Evolutionary conservation across 2,888 invertebrate species (phyloP).

Genomic region (Margaritifera margaritifera): DNA sequence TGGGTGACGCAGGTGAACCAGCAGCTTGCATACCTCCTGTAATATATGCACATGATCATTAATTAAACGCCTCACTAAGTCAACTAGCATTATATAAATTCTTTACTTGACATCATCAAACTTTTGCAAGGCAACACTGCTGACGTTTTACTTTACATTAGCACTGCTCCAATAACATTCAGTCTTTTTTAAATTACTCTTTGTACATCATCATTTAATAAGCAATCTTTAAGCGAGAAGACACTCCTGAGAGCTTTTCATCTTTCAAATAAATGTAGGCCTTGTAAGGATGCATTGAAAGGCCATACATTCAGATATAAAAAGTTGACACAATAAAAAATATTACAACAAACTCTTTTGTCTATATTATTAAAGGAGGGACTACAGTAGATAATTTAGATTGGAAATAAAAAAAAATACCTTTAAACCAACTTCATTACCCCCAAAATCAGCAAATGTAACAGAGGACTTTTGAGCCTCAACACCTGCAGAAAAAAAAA

Average conservation of each 20-base stretch:
- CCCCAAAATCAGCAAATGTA: constrained; percentile 86
- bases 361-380: not conserved
- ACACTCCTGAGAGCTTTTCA: not conserved
- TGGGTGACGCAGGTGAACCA: constrained; percentile 91
- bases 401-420: constrained; percentile 28
- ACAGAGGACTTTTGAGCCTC: constrained; percentile 59
- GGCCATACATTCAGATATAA: not conserved
- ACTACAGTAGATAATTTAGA: not conserved
- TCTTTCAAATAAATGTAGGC: not conserved
- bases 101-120: too few species aligned
- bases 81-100: too few species aligned
- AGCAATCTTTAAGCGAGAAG: too few species aligned
- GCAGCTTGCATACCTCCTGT: constrained; percentile 81
- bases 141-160: too few species aligned
- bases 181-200: too few species aligned
- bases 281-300: not conserved
- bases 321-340: not conserved
- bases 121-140: too few species aligned
- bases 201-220: too few species aligned
- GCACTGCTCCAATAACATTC: too few species aligned
- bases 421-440: constrained; percentile 79
- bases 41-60: constrained; percentile 10
- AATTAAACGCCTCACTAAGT: too few species aligned
- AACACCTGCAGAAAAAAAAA: constrained; percentile 37
- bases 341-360: too few species aligned